These are phyloP conservation scores for Mesodorylaimus sp. DNA, from an alignment of 2,888 invertebrate species.

Conservation along the genomic window DNA sequence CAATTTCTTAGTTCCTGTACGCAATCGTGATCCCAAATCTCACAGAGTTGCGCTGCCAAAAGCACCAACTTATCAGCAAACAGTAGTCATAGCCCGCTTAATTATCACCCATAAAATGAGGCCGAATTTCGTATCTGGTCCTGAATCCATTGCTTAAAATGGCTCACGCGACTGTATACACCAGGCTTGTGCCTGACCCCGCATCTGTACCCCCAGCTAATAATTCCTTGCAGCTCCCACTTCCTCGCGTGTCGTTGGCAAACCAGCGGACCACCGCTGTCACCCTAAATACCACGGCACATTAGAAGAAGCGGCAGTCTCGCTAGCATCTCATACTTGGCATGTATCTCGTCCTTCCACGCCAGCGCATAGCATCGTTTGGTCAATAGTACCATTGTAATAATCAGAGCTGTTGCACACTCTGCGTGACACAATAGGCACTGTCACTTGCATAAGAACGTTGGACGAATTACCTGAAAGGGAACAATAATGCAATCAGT, in stretches of 20 bases:
- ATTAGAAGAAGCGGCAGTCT: too few relatives aligned
- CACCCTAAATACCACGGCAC: slow-evolving; percentile 1
- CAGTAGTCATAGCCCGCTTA: too few relatives aligned
- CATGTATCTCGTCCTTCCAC: slow-evolving; percentile 23
- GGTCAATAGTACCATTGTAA: slow-evolving; percentile 18
- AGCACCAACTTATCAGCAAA: too few relatives aligned
- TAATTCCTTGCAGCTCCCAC: background rate
- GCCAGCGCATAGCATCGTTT: slow-evolving; percentile 27
- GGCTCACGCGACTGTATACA: background rate
- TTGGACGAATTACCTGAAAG: too few relatives aligned
- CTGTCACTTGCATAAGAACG: background rate
- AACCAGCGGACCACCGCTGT: slow-evolving; percentile 3
- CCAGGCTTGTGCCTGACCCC: background rate
- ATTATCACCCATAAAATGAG: too few relatives aligned
- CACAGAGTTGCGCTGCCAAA: too few relatives aligned
- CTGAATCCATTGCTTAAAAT: background rate
- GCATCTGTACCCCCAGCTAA: slow-evolving; percentile 4
- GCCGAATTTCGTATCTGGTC: background rate
- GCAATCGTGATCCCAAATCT: too few relatives aligned
- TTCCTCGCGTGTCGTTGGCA: background rate
- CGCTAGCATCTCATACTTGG: slow-evolving; percentile 14
- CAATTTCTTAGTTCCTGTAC: too few relatives aligned
- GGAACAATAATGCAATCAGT: too few relatives aligned
- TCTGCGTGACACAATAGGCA: background rate
- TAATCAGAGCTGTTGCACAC: slow-evolving; percentile 9